phyloP scores from a whole-genome alignment of 2,888 invertebrate species.

The Malacosoma neustria region DNA sequence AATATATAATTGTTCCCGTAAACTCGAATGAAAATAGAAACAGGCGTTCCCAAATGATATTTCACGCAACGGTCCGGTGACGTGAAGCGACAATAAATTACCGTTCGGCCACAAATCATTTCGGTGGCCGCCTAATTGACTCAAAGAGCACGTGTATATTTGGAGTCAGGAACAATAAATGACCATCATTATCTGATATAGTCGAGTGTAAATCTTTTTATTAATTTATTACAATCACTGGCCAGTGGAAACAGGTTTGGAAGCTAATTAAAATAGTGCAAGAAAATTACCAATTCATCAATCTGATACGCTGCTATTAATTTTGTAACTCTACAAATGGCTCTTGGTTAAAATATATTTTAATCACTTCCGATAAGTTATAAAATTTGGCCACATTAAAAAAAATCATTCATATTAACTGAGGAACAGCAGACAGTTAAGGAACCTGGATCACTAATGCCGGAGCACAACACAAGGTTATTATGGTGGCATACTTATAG shows the following conservation, averaged over 20 bases:
- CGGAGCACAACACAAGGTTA: too few species aligned
- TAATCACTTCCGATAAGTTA: too few species aligned
- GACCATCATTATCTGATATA: slow-evolving; percentile 4
- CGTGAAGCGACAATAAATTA: slow-evolving; percentile 27
- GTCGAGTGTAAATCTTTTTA: slow-evolving; percentile 1
- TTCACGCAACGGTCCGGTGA: slow-evolving; percentile 19
- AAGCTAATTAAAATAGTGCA: not conserved
- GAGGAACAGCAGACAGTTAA: too few species aligned
- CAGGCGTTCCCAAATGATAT: slow-evolving; percentile 14
- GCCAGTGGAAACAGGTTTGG: not conserved
- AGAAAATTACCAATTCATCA: not conserved
- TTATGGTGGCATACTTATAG: too few species aligned
- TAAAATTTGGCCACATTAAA: too few species aligned
- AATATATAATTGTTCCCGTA: too few species aligned
- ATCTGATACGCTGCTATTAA: not conserved
- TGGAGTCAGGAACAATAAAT: slow-evolving; percentile 20
- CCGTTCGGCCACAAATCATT: slow-evolving; percentile 28
- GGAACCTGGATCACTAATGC: too few species aligned
- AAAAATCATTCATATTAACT: too few species aligned
- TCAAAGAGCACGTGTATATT: slow-evolving; percentile 26
- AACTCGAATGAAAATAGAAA: slow-evolving; percentile 25
- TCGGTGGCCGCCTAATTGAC: slow-evolving; percentile 29
- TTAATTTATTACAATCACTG: not conserved
- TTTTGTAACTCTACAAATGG: too few species aligned
- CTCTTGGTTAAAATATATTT: too few species aligned